Evolutionary conservation across 2,797 vertebrate genomes (phyloP), one percentile per base, ranked within the genome.

Genomic region (Fistularia tabacaria): DNA sequence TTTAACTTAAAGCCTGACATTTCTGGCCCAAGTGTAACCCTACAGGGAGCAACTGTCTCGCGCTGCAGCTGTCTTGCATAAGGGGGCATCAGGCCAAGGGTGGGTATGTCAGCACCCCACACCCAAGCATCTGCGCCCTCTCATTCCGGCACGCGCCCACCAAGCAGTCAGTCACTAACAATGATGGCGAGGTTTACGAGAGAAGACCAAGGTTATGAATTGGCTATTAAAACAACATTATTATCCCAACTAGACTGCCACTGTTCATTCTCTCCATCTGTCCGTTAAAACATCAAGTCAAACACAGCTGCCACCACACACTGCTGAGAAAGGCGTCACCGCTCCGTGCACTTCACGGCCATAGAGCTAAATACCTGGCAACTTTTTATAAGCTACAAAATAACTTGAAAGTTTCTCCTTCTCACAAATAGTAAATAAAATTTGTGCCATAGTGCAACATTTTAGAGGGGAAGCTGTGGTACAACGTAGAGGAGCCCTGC

Each of bases 51-150:
- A 74, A 62, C 73, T 82, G 81, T 46, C 47, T 42, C 36, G 50
- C 52, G 37, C 46, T 36, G 77, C 88, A 90, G 87, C 87, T 89
- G 88, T 84, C 84, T 69, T 51, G 57, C 51, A 48, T 59, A 55
- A 70, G 50, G 49, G 72, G 57, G 59, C 60, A 76, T 73, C 48
- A 10, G 56, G 66, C 64, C 69, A 72, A 76, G 62, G 62, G 54
- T 49, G 57, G 66, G 58, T 56, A 74, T 46, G 36, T 51, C 70
- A 71, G 73, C 69, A 71, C 66, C 56, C 64, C 55, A 60, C 62
- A 25, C 62, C 59, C 0, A 43, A 64, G 65, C 52, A 66, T 80
- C 54, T 74, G 80, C 54, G 77, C 76, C 79, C 64, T 54, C 73
- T 60, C 69, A 49, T 65, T 75, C 49, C 45, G 61, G 9, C 59